Percentiles rank a stretch among this genome's conserved stretches.
phyloP scores from a whole-genome alignment of 1,140 invertebrate genomes.

The Cotesia typhae region DNA sequence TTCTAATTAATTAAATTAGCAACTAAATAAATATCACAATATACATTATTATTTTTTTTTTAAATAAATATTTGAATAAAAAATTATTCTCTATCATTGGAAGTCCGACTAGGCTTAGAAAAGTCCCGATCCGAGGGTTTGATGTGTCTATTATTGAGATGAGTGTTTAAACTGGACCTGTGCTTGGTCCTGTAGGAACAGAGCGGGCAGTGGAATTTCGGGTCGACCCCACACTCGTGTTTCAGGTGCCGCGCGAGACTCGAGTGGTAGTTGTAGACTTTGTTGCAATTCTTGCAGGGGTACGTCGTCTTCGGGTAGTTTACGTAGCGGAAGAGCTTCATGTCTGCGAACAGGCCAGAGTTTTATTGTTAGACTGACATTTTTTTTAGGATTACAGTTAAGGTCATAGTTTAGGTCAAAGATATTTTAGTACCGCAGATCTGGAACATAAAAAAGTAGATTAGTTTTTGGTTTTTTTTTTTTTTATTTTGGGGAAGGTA shows the following conservation, averaged over 20 bases:
- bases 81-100: neutral
- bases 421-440: too few species aligned
- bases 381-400: too few species aligned
- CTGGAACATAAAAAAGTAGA: too few species aligned
- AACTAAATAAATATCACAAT: too few species aligned
- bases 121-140: conserved; percentile 48
- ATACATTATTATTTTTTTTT: neutral
- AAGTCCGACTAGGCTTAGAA: conserved; percentile 42
- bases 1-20: neutral
- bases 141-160: conserved; percentile 55
- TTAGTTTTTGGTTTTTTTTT: too few species aligned
- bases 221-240: conserved; percentile 68
- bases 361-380: too few species aligned
- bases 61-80: too few species aligned
- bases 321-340: conserved; percentile 30
- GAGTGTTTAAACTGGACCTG: conserved; percentile 57
- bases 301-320: conserved; percentile 54
- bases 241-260: conserved; percentile 64
- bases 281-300: conserved; percentile 61
- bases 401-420: too few species aligned
- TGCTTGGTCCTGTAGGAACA: conserved; percentile 60
- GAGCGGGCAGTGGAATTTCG: conserved; percentile 62
- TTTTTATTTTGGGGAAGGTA: too few species aligned
- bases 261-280: conserved; percentile 62
- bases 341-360: conserved; percentile 48